These are phyloP conservation scores for Hypotaenidia philippensis DNA, from an alignment of 2,797 vertebrate species.

Conservation along the genomic window DNA sequence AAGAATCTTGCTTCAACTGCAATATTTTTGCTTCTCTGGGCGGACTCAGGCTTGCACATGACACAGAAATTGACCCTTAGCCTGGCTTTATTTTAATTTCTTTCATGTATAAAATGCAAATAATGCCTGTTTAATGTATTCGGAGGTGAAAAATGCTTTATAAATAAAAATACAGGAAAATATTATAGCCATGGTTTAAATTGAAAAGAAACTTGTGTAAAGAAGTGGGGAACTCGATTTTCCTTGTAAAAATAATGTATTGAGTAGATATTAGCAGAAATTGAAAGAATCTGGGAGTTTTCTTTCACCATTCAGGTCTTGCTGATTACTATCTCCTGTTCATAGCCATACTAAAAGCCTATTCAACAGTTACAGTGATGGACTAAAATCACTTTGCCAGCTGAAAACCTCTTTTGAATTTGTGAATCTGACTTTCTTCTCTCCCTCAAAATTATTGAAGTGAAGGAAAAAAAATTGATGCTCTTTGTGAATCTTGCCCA, in stretches of 20 bases:
- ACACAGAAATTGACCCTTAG: neutral
- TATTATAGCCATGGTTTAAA: neutral
- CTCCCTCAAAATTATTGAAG: conserved; percentile 49
- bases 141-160: neutral
- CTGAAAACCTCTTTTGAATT: conserved; percentile 55
- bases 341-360: conserved; percentile 14
- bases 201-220: neutral
- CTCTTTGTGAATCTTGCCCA: conserved; percentile 64
- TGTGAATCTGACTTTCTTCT: conserved; percentile 56
- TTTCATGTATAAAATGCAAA: neutral
- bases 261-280: conserved; percentile 54
- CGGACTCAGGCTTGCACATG: neutral
- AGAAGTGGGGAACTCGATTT: neutral
- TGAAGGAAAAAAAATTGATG: conserved; percentile 31
- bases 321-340: conserved; percentile 35
- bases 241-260: conserved; percentile 8
- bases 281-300: conserved; percentile 26
- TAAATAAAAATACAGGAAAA: neutral
- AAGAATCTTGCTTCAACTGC: neutral
- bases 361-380: conserved; percentile 1
- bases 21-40: neutral
- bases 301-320: conserved; percentile 64
- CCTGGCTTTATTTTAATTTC: neutral
- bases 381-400: conserved; percentile 43
- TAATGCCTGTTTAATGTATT: neutral